phyloP scores from a whole-genome alignment of 2,888 invertebrate species.

The Leptinotarsa tumamoca region DNA sequence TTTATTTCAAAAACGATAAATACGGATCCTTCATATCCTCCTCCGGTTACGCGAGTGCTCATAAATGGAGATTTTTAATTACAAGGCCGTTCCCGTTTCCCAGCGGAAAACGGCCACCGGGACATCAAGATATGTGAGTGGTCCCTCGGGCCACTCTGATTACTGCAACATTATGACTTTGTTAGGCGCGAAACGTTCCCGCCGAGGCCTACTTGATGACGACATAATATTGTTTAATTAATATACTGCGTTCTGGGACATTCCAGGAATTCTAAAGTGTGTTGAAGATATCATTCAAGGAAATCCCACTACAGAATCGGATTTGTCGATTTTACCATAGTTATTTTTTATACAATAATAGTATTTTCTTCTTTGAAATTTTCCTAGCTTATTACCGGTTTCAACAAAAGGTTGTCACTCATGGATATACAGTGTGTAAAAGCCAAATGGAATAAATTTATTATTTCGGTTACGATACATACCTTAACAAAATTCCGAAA shows the following conservation, averaged over 20 bases:
- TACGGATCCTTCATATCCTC: not conserved
- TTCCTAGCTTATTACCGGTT: too few species aligned
- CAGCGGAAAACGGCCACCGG: slow-evolving; percentile 33
- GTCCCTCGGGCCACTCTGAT: slow-evolving; percentile 51
- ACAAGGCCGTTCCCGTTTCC: slow-evolving; percentile 47
- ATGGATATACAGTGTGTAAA: too few species aligned
- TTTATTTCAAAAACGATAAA: not conserved
- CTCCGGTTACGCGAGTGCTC: slow-evolving; percentile 5
- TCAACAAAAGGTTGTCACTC: too few species aligned
- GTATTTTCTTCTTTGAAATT: too few species aligned
- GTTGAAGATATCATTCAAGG: not conserved
- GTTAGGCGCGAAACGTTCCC: slow-evolving; percentile 46
- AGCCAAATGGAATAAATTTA: too few species aligned
- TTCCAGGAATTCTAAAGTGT: not conserved
- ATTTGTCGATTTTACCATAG: too few species aligned
- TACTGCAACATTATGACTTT: slow-evolving; percentile 50
- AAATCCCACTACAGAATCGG: not conserved
- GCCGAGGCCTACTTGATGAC: slow-evolving; percentile 43
- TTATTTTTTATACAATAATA: too few species aligned
- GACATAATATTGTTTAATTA: slow-evolving; percentile 46
- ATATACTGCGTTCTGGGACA: slow-evolving; percentile 36
- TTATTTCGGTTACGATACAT: too few species aligned
- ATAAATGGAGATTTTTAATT: slow-evolving; percentile 56
- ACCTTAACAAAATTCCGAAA: too few species aligned
- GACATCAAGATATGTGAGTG: slow-evolving; percentile 49